A percentile compares a stretch with the other conserved stretches of the same genome.
These are phyloP conservation scores for Alectura lathami DNA, from an alignment of 2,113 vertebrate genomes.

Conservation along the genomic window DNA sequence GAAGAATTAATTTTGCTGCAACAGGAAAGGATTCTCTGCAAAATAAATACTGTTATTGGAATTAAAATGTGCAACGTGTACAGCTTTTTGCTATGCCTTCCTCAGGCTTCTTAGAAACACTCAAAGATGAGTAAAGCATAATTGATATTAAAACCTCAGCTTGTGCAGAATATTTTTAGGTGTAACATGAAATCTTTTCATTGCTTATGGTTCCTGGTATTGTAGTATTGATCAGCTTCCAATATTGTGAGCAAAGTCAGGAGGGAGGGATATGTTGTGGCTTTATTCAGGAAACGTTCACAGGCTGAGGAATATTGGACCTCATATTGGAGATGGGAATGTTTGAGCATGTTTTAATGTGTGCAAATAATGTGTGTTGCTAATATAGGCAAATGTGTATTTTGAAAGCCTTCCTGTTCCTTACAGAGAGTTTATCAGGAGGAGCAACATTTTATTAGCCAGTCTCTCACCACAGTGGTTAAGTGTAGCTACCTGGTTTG, in stretches of 20 bases:
- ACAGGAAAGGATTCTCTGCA: not conserved
- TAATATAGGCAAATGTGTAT: not conserved
- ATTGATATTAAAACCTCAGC: not conserved
- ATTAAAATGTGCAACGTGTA: not conserved
- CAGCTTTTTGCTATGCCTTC: not conserved
- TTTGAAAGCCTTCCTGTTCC: not conserved
- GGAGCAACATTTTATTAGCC: not conserved
- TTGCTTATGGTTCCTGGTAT: not conserved
- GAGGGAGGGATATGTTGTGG: not conserved
- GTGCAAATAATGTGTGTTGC: not conserved
- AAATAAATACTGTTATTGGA: not conserved
- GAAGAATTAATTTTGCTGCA: not conserved
- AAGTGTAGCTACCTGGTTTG: not conserved
- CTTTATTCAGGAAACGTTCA: not conserved
- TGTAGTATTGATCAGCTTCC: rapidly evolving
- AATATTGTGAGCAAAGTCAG: not conserved
- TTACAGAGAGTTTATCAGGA: not conserved
- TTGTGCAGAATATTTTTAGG: not conserved
- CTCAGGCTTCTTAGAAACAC: not conserved
- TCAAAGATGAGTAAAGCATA: not conserved
- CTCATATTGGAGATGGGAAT: not conserved
- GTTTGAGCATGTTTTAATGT: not conserved
- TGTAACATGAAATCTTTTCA: not conserved
- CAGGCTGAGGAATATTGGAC: not conserved
- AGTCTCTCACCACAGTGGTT: not conserved